These are phyloP conservation scores for Drosophila kanekoi DNA, from an alignment of 2,888 invertebrate genomes.

Conservation along the genomic window DNA sequence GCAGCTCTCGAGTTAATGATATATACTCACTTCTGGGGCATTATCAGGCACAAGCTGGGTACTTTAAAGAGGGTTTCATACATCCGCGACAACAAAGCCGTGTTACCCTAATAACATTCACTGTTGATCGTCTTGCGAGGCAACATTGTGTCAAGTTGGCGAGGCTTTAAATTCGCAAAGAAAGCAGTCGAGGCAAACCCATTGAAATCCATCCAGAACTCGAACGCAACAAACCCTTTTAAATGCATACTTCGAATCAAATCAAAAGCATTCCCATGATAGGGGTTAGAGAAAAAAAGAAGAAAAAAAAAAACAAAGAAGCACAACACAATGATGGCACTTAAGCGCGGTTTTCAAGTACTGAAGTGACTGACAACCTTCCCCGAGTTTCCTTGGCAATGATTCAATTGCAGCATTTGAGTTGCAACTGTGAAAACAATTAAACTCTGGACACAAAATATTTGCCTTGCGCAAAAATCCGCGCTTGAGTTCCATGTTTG, in stretches of 20 bases:
- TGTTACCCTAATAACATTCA: constrained; percentile 10
- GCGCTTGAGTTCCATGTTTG: constrained; percentile 40
- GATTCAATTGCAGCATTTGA: constrained; percentile 38
- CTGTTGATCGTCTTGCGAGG: constrained; percentile 40
- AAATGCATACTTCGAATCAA: constrained; percentile 55
- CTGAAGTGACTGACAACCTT: constrained; percentile 57
- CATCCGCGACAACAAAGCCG: constrained; percentile 43
- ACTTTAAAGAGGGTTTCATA: constrained; percentile 55
- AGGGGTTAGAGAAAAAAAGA: constrained; percentile 55
- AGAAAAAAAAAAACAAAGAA: constrained; percentile 20
- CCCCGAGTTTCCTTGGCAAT: constrained; percentile 20
- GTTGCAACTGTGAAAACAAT: constrained; percentile 79
- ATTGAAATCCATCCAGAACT: constrained; percentile 51
- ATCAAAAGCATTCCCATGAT: constrained; percentile 63
- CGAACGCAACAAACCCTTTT: constrained; percentile 59
- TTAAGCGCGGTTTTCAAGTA: constrained; percentile 69
- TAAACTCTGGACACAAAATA: constrained; percentile 74
- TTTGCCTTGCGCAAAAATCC: constrained; percentile 53
- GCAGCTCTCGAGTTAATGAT: constrained; percentile 76
- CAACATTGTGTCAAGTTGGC: constrained; percentile 79
- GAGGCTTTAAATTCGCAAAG: constrained; percentile 54
- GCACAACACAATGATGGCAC: constrained; percentile 49
- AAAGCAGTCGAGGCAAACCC: constrained; percentile 43
- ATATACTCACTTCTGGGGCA: constrained; percentile 80
- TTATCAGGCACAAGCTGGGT: constrained; percentile 63